phyloP scores from a whole-genome alignment of 2,888 invertebrate species.

The Apodemia zela region DNA sequence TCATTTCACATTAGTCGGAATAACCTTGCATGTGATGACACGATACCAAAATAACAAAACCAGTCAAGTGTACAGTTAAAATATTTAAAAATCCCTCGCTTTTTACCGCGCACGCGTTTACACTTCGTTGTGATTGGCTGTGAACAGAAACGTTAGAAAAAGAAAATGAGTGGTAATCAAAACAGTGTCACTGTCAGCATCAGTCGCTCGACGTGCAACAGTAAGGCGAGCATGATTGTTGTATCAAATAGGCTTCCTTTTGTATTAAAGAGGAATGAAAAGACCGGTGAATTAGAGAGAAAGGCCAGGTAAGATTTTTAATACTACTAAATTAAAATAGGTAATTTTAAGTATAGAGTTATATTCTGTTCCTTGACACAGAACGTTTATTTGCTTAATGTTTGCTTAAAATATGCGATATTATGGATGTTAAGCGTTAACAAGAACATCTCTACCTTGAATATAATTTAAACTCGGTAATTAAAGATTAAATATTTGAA shows the following conservation, averaged over 20 bases:
- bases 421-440: neutral
- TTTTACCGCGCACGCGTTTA: constrained; percentile 61
- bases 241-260: constrained; percentile 95
- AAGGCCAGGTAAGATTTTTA: constrained; percentile 86
- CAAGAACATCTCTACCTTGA: too few species aligned
- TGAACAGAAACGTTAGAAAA: constrained; percentile 48
- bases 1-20: constrained; percentile 37
- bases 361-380: neutral
- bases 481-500: too few species aligned
- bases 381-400: neutral
- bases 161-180: constrained; percentile 60
- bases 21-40: constrained; percentile 50
- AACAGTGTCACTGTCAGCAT: constrained; percentile 36
- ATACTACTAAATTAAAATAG: too few species aligned
- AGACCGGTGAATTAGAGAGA: constrained; percentile 86
- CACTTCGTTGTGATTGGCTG: constrained; percentile 63
- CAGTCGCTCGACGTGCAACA: constrained; percentile 70
- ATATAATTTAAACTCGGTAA: too few species aligned
- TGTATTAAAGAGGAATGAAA: constrained; percentile 87
- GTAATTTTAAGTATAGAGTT: neutral
- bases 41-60: constrained; percentile 34
- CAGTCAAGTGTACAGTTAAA: constrained; percentile 41
- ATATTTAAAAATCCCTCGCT: constrained; percentile 57
- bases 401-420: neutral
- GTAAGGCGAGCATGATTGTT: constrained; percentile 91